Conservation (phyloP, 1,140 invertebrate species). For the Diploscapter pachys region DNA sequence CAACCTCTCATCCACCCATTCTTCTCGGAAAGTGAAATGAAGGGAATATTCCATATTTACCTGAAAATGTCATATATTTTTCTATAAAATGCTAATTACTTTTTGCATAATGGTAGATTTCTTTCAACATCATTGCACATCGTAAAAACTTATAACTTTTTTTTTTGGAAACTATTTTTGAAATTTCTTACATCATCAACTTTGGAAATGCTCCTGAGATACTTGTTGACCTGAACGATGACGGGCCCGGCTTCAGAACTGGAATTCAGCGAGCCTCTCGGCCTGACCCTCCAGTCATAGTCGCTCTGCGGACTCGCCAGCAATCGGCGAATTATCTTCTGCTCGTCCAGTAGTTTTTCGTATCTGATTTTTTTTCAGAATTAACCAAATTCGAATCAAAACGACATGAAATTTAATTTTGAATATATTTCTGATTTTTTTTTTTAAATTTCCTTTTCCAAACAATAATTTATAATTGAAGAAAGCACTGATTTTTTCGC, state of each 20-base stretch:
- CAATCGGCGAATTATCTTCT: not conserved
- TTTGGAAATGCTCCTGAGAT: conserved; percentile 78
- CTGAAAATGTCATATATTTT: no score
- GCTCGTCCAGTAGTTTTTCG: not conserved
- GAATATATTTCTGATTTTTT: not conserved
- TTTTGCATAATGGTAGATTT: no score
- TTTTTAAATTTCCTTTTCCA: not conserved
- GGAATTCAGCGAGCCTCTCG: not conserved
- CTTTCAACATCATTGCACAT: no score
- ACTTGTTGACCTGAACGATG: not conserved
- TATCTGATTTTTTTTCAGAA: not conserved
- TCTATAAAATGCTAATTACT: no score
- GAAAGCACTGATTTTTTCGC: not conserved
- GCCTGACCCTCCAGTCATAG: not conserved
- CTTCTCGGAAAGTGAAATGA: conserved; percentile 86
- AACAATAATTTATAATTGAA: not conserved
- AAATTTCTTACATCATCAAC: conserved; percentile 78
- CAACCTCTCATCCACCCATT: conserved; percentile 85
- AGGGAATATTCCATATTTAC: conserved; percentile 72
- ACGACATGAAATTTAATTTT: not conserved
- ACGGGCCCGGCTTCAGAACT: not conserved
- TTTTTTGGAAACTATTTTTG: no score
- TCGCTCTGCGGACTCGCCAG: not conserved
- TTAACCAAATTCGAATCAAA: not conserved
- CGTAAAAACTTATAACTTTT: no score